Percentiles rank a stretch among this genome's conserved stretches.
These are phyloP conservation scores for Tragelaphus buxtoni DNA, from an alignment of 2,113 vertebrate species.

Conservation along the genomic window DNA sequence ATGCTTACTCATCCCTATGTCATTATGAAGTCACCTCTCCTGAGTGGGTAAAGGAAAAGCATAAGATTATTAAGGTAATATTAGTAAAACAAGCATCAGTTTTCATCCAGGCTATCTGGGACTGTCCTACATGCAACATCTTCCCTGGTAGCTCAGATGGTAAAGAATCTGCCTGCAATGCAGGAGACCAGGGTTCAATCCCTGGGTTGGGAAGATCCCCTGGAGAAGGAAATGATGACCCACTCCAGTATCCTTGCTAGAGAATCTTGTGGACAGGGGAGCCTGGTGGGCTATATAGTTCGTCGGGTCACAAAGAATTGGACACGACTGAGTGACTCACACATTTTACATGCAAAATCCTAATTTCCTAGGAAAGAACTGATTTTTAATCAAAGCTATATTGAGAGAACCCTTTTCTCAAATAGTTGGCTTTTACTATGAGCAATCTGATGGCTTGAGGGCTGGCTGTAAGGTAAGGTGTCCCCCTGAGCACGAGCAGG, in stretches of 20 bases:
- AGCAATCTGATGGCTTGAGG: not conserved
- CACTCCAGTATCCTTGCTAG: not conserved
- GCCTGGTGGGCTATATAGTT: not conserved
- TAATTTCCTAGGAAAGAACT: not conserved
- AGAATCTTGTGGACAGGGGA: not conserved
- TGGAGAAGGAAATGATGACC: not conserved
- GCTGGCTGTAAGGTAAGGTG: not conserved
- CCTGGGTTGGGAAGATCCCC: rapidly evolving
- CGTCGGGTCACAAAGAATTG: not conserved
- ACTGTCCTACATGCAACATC: not conserved
- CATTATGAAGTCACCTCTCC: not conserved
- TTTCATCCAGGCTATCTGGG: not conserved
- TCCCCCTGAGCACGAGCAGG: rapidly evolving
- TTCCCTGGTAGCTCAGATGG: not conserved
- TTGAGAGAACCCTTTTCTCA: not conserved
- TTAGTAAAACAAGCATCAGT: not conserved
- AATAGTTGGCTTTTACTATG: not conserved
- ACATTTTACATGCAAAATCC: not conserved
- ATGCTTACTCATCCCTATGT: not conserved
- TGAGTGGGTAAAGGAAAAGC: not conserved
- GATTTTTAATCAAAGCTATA: not conserved
- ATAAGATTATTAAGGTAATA: not conserved
- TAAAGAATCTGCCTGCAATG: not conserved
- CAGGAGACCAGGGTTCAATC: not conserved
- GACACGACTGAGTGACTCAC: not conserved